Percentiles rank a stretch among this genome's conserved stretches.
Conservation (phyloP, 2,113 vertebrate species). For the Gymnorhina tibicen region DNA sequence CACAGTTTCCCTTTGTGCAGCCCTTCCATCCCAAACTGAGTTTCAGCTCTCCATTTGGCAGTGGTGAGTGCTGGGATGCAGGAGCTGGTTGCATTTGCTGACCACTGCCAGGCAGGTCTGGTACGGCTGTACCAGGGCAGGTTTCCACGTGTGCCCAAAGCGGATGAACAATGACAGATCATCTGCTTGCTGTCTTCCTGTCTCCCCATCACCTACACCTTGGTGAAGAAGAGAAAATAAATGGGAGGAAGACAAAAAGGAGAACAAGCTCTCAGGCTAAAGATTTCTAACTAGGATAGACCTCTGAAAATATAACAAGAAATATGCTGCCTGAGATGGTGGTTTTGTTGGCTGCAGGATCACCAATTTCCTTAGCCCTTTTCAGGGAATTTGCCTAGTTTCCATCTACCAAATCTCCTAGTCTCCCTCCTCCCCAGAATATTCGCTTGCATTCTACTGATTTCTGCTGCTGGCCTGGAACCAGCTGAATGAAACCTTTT, state of each 20-base stretch:
- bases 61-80: neutral
- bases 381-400: neutral
- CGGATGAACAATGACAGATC: neutral
- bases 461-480: neutral
- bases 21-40: neutral
- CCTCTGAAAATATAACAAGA: neutral
- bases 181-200: neutral
- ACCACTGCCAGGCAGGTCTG: neutral
- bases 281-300: neutral
- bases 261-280: neutral
- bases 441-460: neutral
- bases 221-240: neutral
- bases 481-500: neutral
- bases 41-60: neutral
- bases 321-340: neutral
- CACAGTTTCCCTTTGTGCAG: neutral
- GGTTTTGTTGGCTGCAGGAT: neutral
- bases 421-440: neutral
- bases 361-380: neutral
- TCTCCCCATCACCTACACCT: neutral
- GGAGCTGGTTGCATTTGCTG: neutral
- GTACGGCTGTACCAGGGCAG: neutral
- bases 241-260: neutral
- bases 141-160: neutral
- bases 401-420: neutral